Evolutionary conservation across 2,888 invertebrate genomes (phyloP).

Genomic region (Thelaira solivaga): DNA sequence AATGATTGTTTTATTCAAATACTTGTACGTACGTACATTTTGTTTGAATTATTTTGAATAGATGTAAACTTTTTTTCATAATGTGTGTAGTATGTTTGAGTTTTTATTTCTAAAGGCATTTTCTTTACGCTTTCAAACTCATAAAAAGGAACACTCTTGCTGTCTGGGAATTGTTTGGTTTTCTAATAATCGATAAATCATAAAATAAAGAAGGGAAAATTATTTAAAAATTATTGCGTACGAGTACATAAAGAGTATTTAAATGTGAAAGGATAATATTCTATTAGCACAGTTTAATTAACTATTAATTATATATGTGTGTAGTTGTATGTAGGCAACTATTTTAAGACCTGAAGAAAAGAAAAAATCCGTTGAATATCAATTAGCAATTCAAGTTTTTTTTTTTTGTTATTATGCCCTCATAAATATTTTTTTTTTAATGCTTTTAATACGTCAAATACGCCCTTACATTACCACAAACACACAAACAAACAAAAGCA

Average conservation of each 20-base stretch:
- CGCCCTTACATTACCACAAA: conserved; percentile 5
- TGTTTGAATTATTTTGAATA: conserved; percentile 22
- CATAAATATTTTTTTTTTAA: background rate
- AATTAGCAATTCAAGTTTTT: background rate
- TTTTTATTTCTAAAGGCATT: conserved; percentile 28
- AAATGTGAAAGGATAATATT: too few species aligned
- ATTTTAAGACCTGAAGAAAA: background rate
- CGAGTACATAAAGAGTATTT: too few species aligned
- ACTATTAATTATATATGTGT: too few species aligned
- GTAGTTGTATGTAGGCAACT: too few species aligned
- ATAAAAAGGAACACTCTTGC: background rate
- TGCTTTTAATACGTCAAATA: background rate
- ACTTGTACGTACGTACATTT: too few species aligned
- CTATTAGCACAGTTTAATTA: too few species aligned
- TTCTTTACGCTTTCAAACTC: conserved; percentile 14
- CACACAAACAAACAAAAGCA: too few species aligned
- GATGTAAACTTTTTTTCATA: conserved; percentile 4
- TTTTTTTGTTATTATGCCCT: background rate
- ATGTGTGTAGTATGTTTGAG: conserved; percentile 5
- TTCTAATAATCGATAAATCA: conserved; percentile 25
- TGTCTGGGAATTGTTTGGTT: background rate
- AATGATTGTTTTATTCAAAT: conserved; percentile 20
- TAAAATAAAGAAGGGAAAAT: too few species aligned
- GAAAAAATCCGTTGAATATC: background rate
- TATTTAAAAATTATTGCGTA: too few species aligned